Conservation (phyloP, 2,797 vertebrate species). For the Salarias fasciatus region DNA sequence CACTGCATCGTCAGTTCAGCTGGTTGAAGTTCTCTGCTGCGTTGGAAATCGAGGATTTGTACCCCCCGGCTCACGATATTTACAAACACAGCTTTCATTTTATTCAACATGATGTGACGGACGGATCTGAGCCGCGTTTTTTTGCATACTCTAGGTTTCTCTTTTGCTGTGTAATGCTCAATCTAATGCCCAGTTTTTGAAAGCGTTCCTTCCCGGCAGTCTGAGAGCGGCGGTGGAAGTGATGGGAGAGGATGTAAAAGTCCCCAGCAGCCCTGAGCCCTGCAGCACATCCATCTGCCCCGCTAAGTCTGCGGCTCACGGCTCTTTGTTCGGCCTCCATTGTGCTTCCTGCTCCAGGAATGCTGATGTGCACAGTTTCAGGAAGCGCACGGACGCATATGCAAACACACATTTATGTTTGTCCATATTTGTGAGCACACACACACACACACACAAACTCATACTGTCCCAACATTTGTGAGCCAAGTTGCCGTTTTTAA, state of each 20-base stretch:
- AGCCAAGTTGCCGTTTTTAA: conserved; percentile 31
- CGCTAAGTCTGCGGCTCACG: conserved; percentile 66
- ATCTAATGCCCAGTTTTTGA: background rate
- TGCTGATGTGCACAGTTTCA: conserved; percentile 79
- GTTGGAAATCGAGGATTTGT: background rate
- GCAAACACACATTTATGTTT: conserved; percentile 58
- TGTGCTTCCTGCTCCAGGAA: conserved; percentile 80
- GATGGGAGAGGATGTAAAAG: conserved; percentile 6
- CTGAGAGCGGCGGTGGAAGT: background rate
- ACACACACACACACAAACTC: too few relatives aligned
- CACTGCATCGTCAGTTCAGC: conserved; percentile 16
- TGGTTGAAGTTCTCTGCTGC: conserved; percentile 30
- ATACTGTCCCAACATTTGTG: conserved; percentile 7
- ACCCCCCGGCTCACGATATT: background rate
- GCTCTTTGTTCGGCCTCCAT: conserved; percentile 75
- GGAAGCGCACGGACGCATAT: conserved; percentile 42
- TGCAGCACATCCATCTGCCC: conserved; percentile 50
- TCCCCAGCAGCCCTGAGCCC: conserved; percentile 40
- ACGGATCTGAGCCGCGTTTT: background rate
- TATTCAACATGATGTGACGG: background rate
- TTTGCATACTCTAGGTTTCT: background rate
- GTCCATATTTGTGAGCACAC: conserved; percentile 26
- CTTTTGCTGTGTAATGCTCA: background rate
- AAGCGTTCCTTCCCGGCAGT: background rate
- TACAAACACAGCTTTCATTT: background rate